Base-by-base conservation (phyloP, 1,140 invertebrate genomes). In the Triops cancriformis region DNA sequence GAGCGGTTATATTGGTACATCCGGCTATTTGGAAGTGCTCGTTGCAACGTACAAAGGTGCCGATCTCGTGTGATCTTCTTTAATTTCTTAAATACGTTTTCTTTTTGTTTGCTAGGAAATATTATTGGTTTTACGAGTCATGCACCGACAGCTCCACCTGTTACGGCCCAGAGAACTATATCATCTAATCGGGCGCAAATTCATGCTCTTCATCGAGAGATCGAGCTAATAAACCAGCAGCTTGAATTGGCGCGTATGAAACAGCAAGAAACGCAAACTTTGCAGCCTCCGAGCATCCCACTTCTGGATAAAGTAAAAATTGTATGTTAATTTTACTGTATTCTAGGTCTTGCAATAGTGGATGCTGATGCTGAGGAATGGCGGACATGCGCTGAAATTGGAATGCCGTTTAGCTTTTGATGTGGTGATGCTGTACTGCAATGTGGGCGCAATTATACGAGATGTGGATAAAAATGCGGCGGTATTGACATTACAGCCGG, bases 401-500 rank as follows among this genome's bases (percentile, higher is more conserved):
- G 51, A 64, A 64, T 64, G 51, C 51, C 51, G 1, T 6, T 64
- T 64, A 64, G 51, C 51, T 6, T n/a, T 64, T 6, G 51, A 64
- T 2, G 23, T 64, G 7, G 51, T 64, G 23, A n/a, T 64, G n/a
- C 14, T 64, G 51, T 23, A 64, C 14, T 64, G 51, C 51, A 23
- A 64, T 64, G 5, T n/a, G n/a, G 51, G 18, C 14, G 51, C 51
- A 18, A 23, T 18, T 10, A 64, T 64, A 3, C 14, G 14, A 64
- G 51, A 64, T 64, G 51, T 64, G 51, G 51, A 64, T 23, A 64
- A 64, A 64, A 64, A 64, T 64, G 51, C 51, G 51, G 51, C 51
- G 6, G 51, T 64, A n/a, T 18, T 64, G 9, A 64, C 51, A 18
- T 9, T 64, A 23, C 18, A 64, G 14, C 51, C 18, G 0, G 18